Base-by-base conservation (phyloP, 2,797 vertebrate genomes). In the Syncerus caffer region DNA sequence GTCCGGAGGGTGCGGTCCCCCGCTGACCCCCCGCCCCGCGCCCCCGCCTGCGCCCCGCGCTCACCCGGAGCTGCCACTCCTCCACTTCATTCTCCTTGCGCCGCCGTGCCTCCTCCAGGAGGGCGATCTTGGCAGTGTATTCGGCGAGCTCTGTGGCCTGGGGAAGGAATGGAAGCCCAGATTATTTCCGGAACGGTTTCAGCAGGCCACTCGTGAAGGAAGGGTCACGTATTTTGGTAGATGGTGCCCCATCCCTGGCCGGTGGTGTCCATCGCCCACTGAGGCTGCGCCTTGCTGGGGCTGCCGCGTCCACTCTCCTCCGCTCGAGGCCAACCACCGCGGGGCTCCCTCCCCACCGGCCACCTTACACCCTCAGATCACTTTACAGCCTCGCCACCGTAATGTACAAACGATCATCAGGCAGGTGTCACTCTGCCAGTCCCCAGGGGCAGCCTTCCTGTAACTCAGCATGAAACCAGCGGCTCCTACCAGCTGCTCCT, bases 401-500 rank as follows among this genome's bases (percentile, higher is more conserved):
- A 25, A 42, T 14, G 51, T 3, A 92, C 88, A 25, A 64, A 83
- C 14, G 21, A 42, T 9, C 7, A 78, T 21, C 19, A 76, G 83
- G 89, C 97, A 82, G 96, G 86, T 95, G 97, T 93, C 67, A 25
- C 83, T 71, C 50, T 58, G 76, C 34, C 34, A 3, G 4, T 47
- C 31, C 93, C 87, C 67, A 23, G 91, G 38, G 92, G 50, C 82
- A 38, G 50, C 67, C 89, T 64, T 90, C 96, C 93, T 42, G 93
- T 97, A 95, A 97, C 92, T 95, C 85, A 96, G 96, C 93, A 88
- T 9, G 94, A 57, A 83, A 64, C 92, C 14, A 47, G 78, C 7
- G 25, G 7, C 94, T 96, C 99, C 98, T 99, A 99, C 99, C 99
- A 99, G 99, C 98, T 99, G 99, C 95, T 99, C 99, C 98, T 99